A percentile compares a stretch with the other conserved stretches of the same genome.
These are phyloP conservation scores for Atherinosoma microstoma DNA, from an alignment of 2,797 vertebrate species.

Conservation along the genomic window DNA sequence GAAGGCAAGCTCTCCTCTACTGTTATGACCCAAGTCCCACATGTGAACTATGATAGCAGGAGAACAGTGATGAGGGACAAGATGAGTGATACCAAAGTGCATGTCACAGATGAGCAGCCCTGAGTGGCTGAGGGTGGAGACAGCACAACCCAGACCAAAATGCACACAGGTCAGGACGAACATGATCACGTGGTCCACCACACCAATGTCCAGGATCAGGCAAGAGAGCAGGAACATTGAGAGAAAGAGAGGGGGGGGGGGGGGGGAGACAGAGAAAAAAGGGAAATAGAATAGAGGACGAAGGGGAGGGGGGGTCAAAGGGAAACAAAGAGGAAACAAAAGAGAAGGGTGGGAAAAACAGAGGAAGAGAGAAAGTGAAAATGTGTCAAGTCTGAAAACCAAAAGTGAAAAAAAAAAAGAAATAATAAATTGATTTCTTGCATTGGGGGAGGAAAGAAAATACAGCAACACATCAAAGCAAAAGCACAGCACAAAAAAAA, in stretches of 20 bases:
- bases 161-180: slow-evolving; percentile 71
- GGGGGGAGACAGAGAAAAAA: slow-evolving; percentile 40
- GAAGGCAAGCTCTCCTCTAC: slow-evolving; percentile 62
- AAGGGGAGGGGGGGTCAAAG: slow-evolving; percentile 59
- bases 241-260: slow-evolving; percentile 73
- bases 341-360: slow-evolving; percentile 78
- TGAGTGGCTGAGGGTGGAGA: slow-evolving; percentile 81
- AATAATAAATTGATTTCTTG: slow-evolving; percentile 64
- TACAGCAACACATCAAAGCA: slow-evolving; percentile 73
- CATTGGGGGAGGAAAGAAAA: slow-evolving; percentile 53
- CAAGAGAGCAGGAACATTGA: slow-evolving; percentile 75
- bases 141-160: slow-evolving; percentile 65
- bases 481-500: slow-evolving; percentile 83
- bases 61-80: slow-evolving; percentile 85
- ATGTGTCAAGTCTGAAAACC: slow-evolving; percentile 85
- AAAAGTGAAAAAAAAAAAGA: slow-evolving; percentile 62
- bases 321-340: slow-evolving; percentile 51
- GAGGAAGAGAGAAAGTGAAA: slow-evolving; percentile 86
- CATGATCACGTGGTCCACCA: slow-evolving; percentile 80
- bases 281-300: slow-evolving; percentile 67
- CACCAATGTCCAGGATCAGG: slow-evolving; percentile 81
- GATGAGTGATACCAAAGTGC: slow-evolving; percentile 90
- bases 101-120: slow-evolving; percentile 90
- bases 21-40: slow-evolving; percentile 35
- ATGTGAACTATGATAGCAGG: slow-evolving; percentile 86